These are phyloP conservation scores for Nylanderia fulva DNA, from an alignment of 1,140 invertebrate genomes.

Conservation along the genomic window DNA sequence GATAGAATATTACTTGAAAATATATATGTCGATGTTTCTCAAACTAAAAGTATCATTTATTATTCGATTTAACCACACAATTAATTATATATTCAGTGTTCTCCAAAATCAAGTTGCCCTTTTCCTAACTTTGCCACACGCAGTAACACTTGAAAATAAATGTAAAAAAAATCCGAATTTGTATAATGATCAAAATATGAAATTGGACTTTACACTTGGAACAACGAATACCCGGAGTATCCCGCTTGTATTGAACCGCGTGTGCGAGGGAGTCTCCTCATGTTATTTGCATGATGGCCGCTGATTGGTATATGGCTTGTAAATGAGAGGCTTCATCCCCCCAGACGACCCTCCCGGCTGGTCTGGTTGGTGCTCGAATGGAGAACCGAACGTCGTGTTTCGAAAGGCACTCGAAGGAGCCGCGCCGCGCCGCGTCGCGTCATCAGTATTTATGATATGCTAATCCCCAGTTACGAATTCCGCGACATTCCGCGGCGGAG, in stretches of 20 bases:
- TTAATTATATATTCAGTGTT: neutral
- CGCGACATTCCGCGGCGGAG: constrained; percentile 76
- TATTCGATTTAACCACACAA: neutral
- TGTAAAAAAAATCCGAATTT: neutral
- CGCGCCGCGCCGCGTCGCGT: constrained; percentile 21
- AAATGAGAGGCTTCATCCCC: constrained; percentile 65
- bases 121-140: neutral
- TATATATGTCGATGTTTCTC: neutral
- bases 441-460: constrained; percentile 85
- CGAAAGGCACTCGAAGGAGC: constrained; percentile 60
- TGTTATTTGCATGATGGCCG: constrained; percentile 68
- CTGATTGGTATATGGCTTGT: constrained; percentile 70
- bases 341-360: constrained; percentile 21
- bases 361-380: constrained; percentile 17
- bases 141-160: neutral
- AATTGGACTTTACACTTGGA: constrained; percentile 38
- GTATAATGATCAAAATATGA: constrained; percentile 3
- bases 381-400: constrained; percentile 45
- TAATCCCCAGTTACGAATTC: constrained; percentile 85
- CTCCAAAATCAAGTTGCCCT: neutral
- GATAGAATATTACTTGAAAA: neutral
- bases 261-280: constrained; percentile 54
- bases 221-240: constrained; percentile 18
- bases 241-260: constrained; percentile 22
- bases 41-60: neutral